Conservation (phyloP, 2,113 vertebrate genomes). For the Chlorodrepanis virens region DNA sequence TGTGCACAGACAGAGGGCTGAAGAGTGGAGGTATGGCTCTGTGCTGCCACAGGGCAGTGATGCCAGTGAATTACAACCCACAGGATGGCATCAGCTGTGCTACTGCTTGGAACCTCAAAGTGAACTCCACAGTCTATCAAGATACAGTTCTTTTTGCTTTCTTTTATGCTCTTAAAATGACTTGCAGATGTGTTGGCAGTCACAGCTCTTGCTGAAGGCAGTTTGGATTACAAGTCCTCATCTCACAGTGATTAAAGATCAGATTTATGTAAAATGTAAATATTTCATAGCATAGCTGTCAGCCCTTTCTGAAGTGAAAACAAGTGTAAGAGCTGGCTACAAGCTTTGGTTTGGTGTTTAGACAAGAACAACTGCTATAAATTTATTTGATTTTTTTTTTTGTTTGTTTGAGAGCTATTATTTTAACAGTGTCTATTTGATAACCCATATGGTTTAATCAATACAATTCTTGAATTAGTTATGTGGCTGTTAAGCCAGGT, state of each 20-base stretch:
- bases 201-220: background rate
- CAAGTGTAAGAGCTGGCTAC: background rate
- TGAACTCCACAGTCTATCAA: background rate
- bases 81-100: background rate
- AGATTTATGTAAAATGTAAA: constrained; percentile 6
- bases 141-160: background rate
- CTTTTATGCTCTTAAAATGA: background rate
- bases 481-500: background rate
- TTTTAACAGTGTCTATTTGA: background rate
- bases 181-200: constrained; percentile 3
- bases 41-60: rapidly evolving
- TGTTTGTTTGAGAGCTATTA: background rate
- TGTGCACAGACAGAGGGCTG: background rate
- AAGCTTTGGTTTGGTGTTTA: background rate
- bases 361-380: background rate
- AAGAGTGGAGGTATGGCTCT: background rate
- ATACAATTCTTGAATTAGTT: background rate
- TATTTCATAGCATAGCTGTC: background rate
- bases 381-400: background rate
- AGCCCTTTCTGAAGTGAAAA: background rate
- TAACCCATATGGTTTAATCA: background rate
- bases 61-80: background rate
- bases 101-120: background rate
- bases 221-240: background rate
- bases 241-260: constrained; percentile 8